Percentiles rank a stretch among this genome's conserved stretches.
These are phyloP conservation scores for Melanogrammus aeglefinus DNA, from an alignment of 2,797 vertebrate genomes.

Conservation along the genomic window DNA sequence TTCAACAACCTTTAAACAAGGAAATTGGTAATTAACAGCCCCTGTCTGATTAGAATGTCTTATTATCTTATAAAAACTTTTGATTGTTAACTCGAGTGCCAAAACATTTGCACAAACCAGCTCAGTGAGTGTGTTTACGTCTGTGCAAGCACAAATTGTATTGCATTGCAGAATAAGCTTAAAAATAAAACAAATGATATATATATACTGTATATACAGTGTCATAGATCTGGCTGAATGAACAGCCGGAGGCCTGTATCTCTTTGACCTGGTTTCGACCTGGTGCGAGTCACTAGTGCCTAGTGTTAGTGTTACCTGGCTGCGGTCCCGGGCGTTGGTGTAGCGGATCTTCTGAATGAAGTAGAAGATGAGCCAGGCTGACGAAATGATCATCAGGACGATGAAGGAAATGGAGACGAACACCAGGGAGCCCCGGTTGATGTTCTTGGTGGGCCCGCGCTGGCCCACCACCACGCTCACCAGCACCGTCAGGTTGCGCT, in stretches of 20 bases:
- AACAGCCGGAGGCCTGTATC: background rate
- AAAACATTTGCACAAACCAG: background rate
- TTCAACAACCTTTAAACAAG: background rate
- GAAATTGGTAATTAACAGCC: background rate
- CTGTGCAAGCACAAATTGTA: background rate
- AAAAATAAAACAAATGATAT: background rate
- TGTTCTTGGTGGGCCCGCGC: constrained; percentile 81
- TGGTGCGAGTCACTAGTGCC: background rate
- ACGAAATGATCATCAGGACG: constrained; percentile 96
- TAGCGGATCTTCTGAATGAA: constrained; percentile 98
- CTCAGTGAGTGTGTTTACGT: background rate
- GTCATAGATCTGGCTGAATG: background rate
- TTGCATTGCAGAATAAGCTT: background rate
- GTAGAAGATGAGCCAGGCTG: constrained; percentile 98
- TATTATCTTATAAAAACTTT: background rate
- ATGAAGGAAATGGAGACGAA: constrained; percentile 98
- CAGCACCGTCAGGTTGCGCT: constrained; percentile 89
- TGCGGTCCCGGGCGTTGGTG: constrained; percentile 87
- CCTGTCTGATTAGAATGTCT: background rate
- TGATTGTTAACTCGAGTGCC: background rate
- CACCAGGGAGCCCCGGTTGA: constrained; percentile 90
- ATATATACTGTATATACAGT: too few species aligned
- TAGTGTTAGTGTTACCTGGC: constrained; percentile 78
- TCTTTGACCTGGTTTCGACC: background rate
- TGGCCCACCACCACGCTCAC: constrained; percentile 87